These are phyloP conservation scores for Megaustenia siamemsis DNA, from an alignment of 2,888 invertebrate species.

Conservation along the genomic window DNA sequence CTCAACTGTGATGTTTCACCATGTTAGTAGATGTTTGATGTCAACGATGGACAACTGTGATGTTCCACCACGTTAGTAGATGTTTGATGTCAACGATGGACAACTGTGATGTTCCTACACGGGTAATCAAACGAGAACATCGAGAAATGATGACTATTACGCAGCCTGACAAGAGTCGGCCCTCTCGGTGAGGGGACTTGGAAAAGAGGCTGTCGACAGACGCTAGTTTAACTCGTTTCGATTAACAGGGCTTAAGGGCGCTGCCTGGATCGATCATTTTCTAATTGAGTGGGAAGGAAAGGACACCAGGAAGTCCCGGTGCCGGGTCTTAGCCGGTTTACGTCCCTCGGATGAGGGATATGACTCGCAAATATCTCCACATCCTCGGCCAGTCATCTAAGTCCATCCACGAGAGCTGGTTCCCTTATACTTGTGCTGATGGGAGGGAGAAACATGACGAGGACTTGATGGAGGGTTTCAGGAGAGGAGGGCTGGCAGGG, in stretches of 20 bases:
- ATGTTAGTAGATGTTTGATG: too few relatives aligned
- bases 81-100: too few relatives aligned
- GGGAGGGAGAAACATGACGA: too few relatives aligned
- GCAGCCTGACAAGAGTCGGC: not conserved
- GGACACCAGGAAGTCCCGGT: slow-evolving; percentile 36
- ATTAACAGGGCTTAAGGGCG: slow-evolving; percentile 43
- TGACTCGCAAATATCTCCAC: slow-evolving; percentile 45
- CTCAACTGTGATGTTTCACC: too few relatives aligned
- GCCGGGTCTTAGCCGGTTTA: slow-evolving; percentile 37
- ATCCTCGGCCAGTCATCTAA: slow-evolving; percentile 6
- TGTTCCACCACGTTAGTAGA: too few relatives aligned
- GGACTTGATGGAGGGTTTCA: too few relatives aligned
- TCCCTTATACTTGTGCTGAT: not conserved
- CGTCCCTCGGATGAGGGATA: slow-evolving; percentile 28
- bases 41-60: too few relatives aligned
- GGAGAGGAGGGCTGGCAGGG: too few relatives aligned
- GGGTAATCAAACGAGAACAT: too few relatives aligned
- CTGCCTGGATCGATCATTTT: slow-evolving; percentile 48
- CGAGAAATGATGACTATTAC: too few relatives aligned
- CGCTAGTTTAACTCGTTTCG: slow-evolving; percentile 50
- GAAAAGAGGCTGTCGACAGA: slow-evolving; percentile 45
- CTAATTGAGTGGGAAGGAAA: slow-evolving; percentile 52
- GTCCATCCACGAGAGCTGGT: not conserved
- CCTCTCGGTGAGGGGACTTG: not conserved
- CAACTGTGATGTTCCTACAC: too few relatives aligned